Base-by-base conservation (phyloP, 2,797 vertebrate species). In the Thunnus albacares region DNA sequence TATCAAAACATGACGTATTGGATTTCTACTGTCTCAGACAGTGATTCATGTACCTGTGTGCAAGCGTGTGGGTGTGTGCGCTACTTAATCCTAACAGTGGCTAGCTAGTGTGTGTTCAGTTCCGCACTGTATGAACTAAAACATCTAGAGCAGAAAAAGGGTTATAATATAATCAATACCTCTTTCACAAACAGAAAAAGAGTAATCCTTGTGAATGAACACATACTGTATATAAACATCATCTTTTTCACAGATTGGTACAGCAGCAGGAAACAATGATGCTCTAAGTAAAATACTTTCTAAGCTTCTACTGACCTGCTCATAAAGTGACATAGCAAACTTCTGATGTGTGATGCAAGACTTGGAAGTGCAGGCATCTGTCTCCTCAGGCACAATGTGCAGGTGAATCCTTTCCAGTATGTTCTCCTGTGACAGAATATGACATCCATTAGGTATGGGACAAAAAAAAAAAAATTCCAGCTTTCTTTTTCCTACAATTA, bases 311-410 rank as follows among this genome's bases (percentile, higher is more conserved):
- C 92, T 93, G 75, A 99, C 98, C 97, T 99, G 98, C 79, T 99
- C 98, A 80, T 99, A 99, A 65, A 99, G 94, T 0, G 97, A 96
- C 98, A 99, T 98, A 6, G 98, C 98, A 90, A 99, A 99, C 95
- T 99, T 99, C 93, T 97, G 98, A 91, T 99, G 98, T 2, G 98
- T 97, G 93, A 99, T 98, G 88, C 98, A 99, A 35, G 96, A 97
- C 79, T 96, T 97, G 2, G 98, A 98, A 43, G 98, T 98, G 92
- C 98, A 99, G 93, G 97, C 95, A 77, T 99, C 98, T 0, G 96
- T 95, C 78, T 98, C 97, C 88, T 97, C 97, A 75, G 97, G 96
- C 85, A 97, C 98, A 55, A 99, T 96, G 88, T 99, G 97, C 87
- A 97, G 96, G 85, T 99, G 98, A 90, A 99, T 98, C 93, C 96